Conservation (phyloP, 1,140 invertebrate genomes). For the Orius insidiosus region DNA sequence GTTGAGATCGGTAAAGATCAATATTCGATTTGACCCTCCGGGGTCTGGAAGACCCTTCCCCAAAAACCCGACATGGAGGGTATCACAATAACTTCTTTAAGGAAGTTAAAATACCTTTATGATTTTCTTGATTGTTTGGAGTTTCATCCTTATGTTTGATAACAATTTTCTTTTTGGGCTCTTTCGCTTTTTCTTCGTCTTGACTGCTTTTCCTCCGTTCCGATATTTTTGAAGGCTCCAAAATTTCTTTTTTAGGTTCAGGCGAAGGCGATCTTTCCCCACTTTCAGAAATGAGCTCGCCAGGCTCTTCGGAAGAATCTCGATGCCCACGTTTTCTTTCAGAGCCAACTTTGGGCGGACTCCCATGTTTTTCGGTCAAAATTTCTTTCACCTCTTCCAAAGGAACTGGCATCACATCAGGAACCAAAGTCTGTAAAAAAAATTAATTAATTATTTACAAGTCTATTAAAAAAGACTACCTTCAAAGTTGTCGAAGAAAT, state of each 20-base stretch:
- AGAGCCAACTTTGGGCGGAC: slow-evolving; percentile 20
- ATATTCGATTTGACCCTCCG: too few relatives aligned
- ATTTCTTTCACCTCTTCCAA: slow-evolving; percentile 24
- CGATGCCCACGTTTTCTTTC: slow-evolving; percentile 22
- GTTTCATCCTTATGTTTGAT: slow-evolving; percentile 1
- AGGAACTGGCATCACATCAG: slow-evolving; percentile 34
- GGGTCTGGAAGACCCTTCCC: too few relatives aligned
- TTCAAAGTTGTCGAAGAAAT: slow-evolving; percentile 33
- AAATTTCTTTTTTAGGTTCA: slow-evolving; percentile 22
- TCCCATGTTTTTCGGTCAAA: slow-evolving; percentile 16
- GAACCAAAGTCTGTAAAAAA: slow-evolving; percentile 30
- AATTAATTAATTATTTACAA: slow-evolving; percentile 1
- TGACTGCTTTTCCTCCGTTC: slow-evolving; percentile 12
- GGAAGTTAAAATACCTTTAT: too few relatives aligned
- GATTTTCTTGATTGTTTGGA: slow-evolving; percentile 23
- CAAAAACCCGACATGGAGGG: too few relatives aligned
- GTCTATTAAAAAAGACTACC: slow-evolving; percentile 21
- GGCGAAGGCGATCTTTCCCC: slow-evolving; percentile 12
- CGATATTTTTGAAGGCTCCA: slow-evolving; percentile 21
- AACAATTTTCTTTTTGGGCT: slow-evolving; percentile 16
- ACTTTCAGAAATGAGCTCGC: slow-evolving; percentile 16
- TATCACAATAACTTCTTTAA: too few relatives aligned
- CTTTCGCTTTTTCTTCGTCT: slow-evolving; percentile 22
- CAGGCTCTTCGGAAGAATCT: slow-evolving; percentile 20
- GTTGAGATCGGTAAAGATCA: too few relatives aligned